phyloP scores from a whole-genome alignment of 2,797 vertebrate genomes.

The Oreortyx pictus region DNA sequence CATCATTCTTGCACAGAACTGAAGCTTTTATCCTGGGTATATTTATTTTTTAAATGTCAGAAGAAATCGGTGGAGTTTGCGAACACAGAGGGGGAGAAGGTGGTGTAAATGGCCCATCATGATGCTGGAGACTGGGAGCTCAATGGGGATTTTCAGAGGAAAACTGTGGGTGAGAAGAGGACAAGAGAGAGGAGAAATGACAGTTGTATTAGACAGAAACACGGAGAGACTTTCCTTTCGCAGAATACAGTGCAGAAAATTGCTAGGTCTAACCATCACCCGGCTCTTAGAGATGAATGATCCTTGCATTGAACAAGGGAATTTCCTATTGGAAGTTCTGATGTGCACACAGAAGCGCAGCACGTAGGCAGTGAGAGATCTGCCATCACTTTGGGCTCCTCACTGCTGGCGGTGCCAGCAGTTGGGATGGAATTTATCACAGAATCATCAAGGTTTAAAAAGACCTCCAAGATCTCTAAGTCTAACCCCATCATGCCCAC shows the following conservation, averaged over 20 bases:
- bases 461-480: background rate
- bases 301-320: background rate
- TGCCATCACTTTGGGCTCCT: background rate
- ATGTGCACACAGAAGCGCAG: background rate
- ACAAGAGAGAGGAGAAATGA: background rate
- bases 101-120: background rate
- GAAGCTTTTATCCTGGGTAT: background rate
- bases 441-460: background rate
- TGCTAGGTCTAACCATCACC: background rate
- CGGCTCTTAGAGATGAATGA: background rate
- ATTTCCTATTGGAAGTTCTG: background rate
- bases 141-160: background rate
- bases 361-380: background rate
- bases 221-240: background rate
- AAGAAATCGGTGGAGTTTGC: background rate
- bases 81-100: background rate
- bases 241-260: background rate
- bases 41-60: conserved; percentile 34
- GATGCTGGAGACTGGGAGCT: background rate
- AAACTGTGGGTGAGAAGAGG: background rate
- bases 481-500: background rate
- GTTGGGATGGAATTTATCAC: background rate
- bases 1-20: background rate
- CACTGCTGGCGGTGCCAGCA: background rate
- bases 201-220: accelerated